Evolutionary conservation across 2,113 vertebrate genomes (phyloP), one percentile per base, ranked within the genome.

Genomic region (Sapayoa aenigma): DNA sequence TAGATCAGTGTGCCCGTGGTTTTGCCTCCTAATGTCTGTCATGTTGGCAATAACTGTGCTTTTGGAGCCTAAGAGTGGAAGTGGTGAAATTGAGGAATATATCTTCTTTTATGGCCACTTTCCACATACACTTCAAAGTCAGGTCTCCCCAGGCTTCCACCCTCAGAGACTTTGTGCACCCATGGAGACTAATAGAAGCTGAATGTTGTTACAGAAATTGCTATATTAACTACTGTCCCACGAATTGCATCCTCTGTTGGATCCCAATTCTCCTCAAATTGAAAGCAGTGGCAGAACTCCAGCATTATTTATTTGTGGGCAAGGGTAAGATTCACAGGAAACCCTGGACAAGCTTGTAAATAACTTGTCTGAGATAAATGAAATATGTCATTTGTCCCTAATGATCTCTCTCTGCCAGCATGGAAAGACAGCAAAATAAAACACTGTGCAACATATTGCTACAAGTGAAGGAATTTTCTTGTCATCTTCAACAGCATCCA

Each of bases 41-140:
- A 27, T 1, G 35, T 37, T 87, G 59, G 79, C 75, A 86, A 67
- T 28, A 91, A 42, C 39, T 58, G 16, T 58, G 42, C 46, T 85
- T 74, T 50, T 74, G 83, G 30, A 85, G 67, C 31, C 47, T 44
- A 37, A 44, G 44, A 92, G 81, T 78, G 73, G 79, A 90, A 84
- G 41, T 49, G 77, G 41, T 58, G 37, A 95, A 81, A 93, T 41
- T 88, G 68, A 83, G 68, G 47, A 94, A 80, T 35, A 19, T 11
- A 66, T 85, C 44, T 60, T 58, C 76, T 85, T 72, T 80, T 47
- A 84, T 30, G 42, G 63, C 81, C 47, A 19, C 55, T 91, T 90
- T 88, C 75, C 84, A 95, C 68, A 74, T 52, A 88, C 6, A 33
- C 12, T 92, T 86, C 79, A 91, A 93, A 84, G 39, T n/a, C 82